Evolutionary conservation across 2,797 vertebrate genomes (phyloP), one percentile per base, ranked within the genome.

Genomic region (Coregonus ussuriensis): DNA sequence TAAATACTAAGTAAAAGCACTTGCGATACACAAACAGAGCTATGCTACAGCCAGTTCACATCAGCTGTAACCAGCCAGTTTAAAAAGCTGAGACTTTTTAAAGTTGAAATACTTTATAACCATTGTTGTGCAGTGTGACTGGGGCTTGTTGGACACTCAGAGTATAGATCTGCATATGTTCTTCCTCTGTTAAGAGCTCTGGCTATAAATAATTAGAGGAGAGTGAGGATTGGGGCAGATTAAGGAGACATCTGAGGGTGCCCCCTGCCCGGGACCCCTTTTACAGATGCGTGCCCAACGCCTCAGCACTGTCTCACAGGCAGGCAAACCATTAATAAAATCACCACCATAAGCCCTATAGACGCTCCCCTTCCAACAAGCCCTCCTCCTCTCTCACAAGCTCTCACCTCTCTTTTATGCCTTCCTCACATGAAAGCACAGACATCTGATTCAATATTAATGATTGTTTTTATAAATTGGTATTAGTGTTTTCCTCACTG

Each of bases 361-460:
- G 15, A 7, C n/a, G 0, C n/a, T 47, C 41, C 41, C 41, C 41
- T 47, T 47, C 41, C 9, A 7, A 47, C 41, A 47, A 41, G 37
- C 37, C 37, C 37, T 41, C 54, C 16, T n/a, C 16, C 54, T 59
- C 54, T 59, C 6, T 59, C 54, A n/a, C 54, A 21, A 21, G 2
- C 6, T 59, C n/a, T 59, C 56, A 6, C 56, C 56, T 21, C 16
- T 18, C 53, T 54, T 54, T 54, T 14, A 16, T 16, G 16, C 52
- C 18, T 18, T 59, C 54, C 54, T 18, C 54, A 59, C 4, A 59
- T 59, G 16, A n/a, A 59, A 65, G 25, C 62, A 65, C 6, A 65
- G n/a, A 62, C 47, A n/a, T 47, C n/a, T 77, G 76, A 74, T 47
- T 33, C 71, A 29, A 41, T 33, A 77, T 9, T 62, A 25, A 62